Percentiles rank a stretch among this genome's conserved stretches.
Evolutionary conservation across 2,797 vertebrate species (phyloP).

Genomic region (Lacerta bilineata): DNA sequence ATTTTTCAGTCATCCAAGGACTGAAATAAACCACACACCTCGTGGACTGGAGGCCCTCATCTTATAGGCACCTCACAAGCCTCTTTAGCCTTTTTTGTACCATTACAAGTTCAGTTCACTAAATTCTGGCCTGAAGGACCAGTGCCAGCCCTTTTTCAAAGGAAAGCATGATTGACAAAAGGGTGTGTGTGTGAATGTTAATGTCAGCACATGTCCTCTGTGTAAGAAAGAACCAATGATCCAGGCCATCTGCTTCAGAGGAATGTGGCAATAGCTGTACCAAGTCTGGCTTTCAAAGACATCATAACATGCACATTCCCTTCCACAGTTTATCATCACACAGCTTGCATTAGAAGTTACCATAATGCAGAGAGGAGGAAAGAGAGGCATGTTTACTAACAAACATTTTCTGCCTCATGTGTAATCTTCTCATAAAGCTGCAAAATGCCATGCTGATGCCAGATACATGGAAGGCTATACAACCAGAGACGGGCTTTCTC

Average conservation of each 20-base stretch:
- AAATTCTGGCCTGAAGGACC: neutral
- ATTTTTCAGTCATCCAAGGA: neutral
- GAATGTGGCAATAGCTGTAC: neutral
- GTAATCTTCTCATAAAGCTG: neutral
- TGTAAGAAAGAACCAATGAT: neutral
- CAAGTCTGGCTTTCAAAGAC: neutral
- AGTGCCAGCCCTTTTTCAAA: slow-evolving; percentile 57
- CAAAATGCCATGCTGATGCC: neutral
- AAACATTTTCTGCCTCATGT: neutral
- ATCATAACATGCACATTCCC: neutral
- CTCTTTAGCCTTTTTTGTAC: neutral
- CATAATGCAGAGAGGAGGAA: neutral
- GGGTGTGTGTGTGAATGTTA: neutral
- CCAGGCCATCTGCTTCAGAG: neutral
- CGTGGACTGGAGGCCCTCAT: neutral
- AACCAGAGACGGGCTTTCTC: neutral
- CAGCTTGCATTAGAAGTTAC: neutral
- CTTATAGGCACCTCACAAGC: neutral
- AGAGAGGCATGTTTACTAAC: neutral
- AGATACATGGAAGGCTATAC: neutral
- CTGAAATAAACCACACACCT: neutral
- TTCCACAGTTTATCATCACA: neutral
- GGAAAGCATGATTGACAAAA: neutral
- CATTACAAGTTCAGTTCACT: neutral
- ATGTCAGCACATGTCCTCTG: neutral